Conservation (phyloP, 2,113 vertebrate genomes). For the Ginglymostoma cirratum region DNA sequence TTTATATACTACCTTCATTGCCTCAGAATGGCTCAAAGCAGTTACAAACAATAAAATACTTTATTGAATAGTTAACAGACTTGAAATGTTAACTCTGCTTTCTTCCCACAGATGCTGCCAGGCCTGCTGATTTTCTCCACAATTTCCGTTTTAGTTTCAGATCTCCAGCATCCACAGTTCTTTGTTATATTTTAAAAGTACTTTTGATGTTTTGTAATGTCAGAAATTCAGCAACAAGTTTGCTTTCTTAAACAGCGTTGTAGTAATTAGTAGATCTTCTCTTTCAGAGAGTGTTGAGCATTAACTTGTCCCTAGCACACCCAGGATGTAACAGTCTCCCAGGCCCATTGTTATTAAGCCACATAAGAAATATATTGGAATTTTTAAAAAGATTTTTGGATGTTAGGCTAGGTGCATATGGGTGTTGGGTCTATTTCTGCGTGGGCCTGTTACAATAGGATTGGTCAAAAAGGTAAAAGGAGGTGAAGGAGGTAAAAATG, state of each 20-base stretch:
- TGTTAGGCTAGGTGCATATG: too few relatives aligned
- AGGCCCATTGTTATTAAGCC: background rate
- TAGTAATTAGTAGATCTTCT: background rate
- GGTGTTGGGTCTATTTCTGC: too few relatives aligned
- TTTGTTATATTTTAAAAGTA: too few relatives aligned
- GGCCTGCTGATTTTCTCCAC: too few relatives aligned
- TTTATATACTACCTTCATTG: background rate
- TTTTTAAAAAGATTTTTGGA: too few relatives aligned
- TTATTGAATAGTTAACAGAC: too few relatives aligned
- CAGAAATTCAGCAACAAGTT: background rate
- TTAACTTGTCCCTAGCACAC: background rate
- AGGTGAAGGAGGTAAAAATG: background rate
- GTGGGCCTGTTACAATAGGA: background rate
- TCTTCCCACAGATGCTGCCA: too few relatives aligned
- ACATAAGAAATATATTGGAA: background rate
- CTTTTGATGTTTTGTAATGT: background rate
- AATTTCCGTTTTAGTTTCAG: too few relatives aligned
- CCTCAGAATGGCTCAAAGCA: background rate
- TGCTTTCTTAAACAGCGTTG: background rate
- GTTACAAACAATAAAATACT: background rate
- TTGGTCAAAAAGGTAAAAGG: background rate
- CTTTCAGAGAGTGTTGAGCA: background rate
- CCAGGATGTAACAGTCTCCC: background rate
- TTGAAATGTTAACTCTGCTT: too few relatives aligned
- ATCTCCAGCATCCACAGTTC: too few relatives aligned